Percentiles rank a stretch among this genome's conserved stretches.
phyloP scores from a whole-genome alignment of 2,113 vertebrate genomes.

The Sebastes schlegelii region DNA sequence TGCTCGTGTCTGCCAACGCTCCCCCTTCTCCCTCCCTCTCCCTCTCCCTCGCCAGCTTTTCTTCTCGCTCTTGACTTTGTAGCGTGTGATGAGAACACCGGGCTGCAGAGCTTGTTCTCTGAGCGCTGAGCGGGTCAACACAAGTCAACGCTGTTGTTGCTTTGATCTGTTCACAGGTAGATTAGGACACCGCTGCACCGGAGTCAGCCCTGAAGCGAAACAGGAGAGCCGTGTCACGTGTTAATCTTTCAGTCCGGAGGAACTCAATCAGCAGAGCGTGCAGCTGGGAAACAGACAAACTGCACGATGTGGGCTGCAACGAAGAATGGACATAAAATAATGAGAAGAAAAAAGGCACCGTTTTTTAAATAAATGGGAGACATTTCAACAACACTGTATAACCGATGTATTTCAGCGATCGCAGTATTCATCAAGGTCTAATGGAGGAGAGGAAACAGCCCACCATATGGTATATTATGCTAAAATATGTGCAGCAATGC shows the following conservation, averaged over 20 bases:
- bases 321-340: not conserved
- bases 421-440: slow-evolving; percentile 31
- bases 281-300: not conserved
- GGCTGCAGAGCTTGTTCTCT: not conserved
- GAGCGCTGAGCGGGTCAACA: slow-evolving; percentile 12
- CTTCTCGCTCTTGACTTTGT: not conserved
- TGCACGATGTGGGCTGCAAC: not conserved
- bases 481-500: slow-evolving; percentile 50
- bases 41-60: no score
- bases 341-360: slow-evolving; percentile 4
- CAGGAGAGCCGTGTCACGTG: not conserved
- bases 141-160: not conserved
- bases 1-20: not conserved
- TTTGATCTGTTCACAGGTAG: not conserved
- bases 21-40: not conserved
- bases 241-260: not conserved
- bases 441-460: slow-evolving; percentile 37
- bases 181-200: not conserved
- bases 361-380: not conserved
- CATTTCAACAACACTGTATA: not conserved
- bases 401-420: not conserved
- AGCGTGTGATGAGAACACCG: not conserved
- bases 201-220: slow-evolving; percentile 16
- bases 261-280: not conserved
- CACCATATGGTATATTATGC: slow-evolving; percentile 45